These are phyloP conservation scores for Parnassius smintheus DNA, from an alignment of 2,888 invertebrate species.

Conservation along the genomic window DNA sequence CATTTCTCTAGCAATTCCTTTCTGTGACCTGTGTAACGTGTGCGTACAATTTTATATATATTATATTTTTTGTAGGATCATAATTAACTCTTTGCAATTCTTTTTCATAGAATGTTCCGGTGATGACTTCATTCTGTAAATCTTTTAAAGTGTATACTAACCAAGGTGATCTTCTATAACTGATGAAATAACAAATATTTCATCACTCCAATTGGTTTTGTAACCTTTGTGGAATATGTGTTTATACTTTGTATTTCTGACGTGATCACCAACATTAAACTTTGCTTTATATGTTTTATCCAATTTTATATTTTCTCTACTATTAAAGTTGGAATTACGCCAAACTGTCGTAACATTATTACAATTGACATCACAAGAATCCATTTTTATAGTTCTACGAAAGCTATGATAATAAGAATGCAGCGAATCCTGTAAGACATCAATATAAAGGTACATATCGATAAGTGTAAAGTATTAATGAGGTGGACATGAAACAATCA, in stretches of 20 bases:
- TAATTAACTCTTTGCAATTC: too few relatives aligned
- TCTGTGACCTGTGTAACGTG: too few relatives aligned
- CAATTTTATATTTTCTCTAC: neutral
- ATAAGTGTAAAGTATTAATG: too few relatives aligned
- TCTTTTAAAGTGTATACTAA: too few relatives aligned
- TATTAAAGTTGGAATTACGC: constrained; percentile 28
- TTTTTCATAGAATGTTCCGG: too few relatives aligned
- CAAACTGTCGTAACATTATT: constrained; percentile 34
- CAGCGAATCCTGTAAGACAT: too few relatives aligned
- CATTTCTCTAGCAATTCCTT: too few relatives aligned
- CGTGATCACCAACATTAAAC: constrained; percentile 29
- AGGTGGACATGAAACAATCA: too few relatives aligned
- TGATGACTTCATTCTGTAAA: too few relatives aligned
- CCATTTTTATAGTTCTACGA: constrained; percentile 36
- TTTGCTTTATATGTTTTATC: constrained; percentile 4
- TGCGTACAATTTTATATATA: too few relatives aligned
- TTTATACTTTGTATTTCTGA: constrained; percentile 37
- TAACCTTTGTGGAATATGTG: constrained; percentile 39
- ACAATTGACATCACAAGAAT: constrained; percentile 34
- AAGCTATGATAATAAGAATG: constrained; percentile 33
- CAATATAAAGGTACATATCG: too few relatives aligned
- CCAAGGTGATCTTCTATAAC: constrained; percentile 18
- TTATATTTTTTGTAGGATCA: too few relatives aligned
- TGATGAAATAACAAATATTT: constrained; percentile 34
- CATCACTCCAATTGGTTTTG: constrained; percentile 41